phyloP scores from a whole-genome alignment of 2,113 vertebrate species.

The Fregetta grallaria region DNA sequence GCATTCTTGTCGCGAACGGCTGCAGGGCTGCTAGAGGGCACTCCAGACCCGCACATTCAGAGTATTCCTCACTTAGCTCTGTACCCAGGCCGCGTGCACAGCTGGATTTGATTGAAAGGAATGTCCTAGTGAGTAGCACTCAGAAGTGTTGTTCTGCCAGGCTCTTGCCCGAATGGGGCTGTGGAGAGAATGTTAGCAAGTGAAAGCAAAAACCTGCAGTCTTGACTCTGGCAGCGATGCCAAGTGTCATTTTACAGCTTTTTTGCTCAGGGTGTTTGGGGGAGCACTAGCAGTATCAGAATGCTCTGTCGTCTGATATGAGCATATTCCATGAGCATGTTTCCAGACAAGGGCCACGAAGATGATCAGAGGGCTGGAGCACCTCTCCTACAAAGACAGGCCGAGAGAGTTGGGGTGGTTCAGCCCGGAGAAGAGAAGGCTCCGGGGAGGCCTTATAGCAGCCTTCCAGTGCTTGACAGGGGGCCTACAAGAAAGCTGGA shows the following conservation, averaged over 20 bases:
- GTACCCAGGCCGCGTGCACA: accelerated
- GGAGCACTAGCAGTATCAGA: background rate
- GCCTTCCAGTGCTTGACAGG: background rate
- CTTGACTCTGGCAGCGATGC: background rate
- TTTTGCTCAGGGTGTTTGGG: background rate
- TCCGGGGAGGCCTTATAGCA: background rate
- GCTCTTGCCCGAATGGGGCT: background rate
- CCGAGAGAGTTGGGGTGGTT: background rate
- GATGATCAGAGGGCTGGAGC: background rate
- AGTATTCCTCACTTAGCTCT: accelerated
- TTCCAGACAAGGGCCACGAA: background rate
- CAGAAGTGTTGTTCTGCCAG: background rate
- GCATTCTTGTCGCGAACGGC: accelerated
- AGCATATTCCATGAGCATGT: background rate
- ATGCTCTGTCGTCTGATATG: too few relatives aligned
- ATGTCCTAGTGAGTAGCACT: accelerated
- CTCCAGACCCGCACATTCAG: accelerated
- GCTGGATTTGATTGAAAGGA: background rate
- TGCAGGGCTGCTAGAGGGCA: background rate
- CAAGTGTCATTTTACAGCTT: accelerated
- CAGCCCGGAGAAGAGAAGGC: background rate
- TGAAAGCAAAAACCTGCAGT: background rate
- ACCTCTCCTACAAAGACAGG: background rate
- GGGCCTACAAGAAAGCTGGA: background rate
- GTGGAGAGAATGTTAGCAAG: background rate